Evolutionary conservation across 2,113 vertebrate genomes (phyloP).

Genomic region (Excalfactoria chinensis): DNA sequence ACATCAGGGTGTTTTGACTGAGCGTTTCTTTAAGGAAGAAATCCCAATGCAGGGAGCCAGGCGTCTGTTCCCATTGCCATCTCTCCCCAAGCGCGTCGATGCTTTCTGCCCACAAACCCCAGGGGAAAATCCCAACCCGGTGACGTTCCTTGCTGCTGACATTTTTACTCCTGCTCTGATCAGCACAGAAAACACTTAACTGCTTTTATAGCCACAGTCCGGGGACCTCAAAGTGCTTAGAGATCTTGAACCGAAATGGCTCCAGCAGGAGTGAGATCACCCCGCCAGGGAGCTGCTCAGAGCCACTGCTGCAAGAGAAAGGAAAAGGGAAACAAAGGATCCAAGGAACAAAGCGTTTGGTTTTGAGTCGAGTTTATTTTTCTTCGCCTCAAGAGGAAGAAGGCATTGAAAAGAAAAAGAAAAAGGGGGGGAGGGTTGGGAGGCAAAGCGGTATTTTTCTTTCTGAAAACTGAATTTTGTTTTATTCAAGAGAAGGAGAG

Average conservation of each 20-base stretch:
- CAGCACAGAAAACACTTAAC: not conserved
- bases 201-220: not conserved
- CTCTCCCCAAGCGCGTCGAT: not conserved
- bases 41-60: not conserved
- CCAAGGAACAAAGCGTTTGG: not conserved
- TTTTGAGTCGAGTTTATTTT: not conserved
- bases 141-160: not conserved
- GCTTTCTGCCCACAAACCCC: not conserved
- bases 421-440: accelerated
- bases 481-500: not conserved
- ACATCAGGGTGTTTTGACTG: not conserved
- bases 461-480: not conserved
- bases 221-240: not conserved
- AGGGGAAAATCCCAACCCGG: accelerated
- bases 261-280: not conserved
- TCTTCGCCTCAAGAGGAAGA: not conserved
- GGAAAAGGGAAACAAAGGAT: not conserved
- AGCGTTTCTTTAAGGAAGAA: not conserved
- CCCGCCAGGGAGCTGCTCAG: not conserved
- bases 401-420: not conserved
- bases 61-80: not conserved
- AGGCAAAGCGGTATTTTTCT: not conserved
- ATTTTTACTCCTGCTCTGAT: not conserved
- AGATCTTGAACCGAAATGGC: not conserved
- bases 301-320: not conserved